Evolutionary conservation across 2,113 vertebrate genomes (phyloP).

Genomic region (Nanorana parkeri): DNA sequence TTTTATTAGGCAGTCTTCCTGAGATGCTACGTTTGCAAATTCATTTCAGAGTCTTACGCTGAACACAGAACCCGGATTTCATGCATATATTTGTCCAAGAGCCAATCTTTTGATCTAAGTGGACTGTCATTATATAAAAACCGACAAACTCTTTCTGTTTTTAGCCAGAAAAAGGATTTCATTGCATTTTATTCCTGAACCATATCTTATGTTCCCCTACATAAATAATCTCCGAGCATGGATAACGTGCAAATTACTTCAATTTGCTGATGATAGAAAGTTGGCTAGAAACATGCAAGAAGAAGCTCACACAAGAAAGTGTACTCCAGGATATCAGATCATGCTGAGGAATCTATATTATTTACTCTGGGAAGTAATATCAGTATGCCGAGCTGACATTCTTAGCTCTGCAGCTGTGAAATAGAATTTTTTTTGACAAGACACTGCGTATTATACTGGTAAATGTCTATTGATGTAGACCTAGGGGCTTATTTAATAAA

Average conservation of each 20-base stretch:
- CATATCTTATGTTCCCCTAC: conserved; percentile 42
- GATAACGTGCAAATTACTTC: conserved; percentile 54
- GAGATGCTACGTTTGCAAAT: conserved; percentile 12
- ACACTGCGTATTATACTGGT: no score
- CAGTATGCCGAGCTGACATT: no score
- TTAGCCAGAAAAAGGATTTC: conserved; percentile 38
- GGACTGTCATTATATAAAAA: conserved; percentile 43
- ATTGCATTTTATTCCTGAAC: conserved; percentile 43
- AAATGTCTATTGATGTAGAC: no score
- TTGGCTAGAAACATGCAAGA: conserved; percentile 45
- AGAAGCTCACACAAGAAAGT: conserved; percentile 32
- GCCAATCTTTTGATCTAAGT: conserved; percentile 47
- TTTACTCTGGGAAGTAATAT: background rate
- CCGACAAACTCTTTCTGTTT: conserved; percentile 48
- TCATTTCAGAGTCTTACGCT: conserved; percentile 17
- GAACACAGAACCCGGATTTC: conserved; percentile 8
- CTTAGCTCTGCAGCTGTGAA: no score
- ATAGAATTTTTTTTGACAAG: no score
- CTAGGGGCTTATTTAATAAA: no score
- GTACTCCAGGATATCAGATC: background rate
- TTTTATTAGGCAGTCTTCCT: background rate
- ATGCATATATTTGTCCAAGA: conserved; percentile 32
- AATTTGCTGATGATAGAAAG: conserved; percentile 58
- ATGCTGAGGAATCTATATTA: background rate
- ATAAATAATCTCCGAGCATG: conserved; percentile 55